Evolutionary conservation across 1,140 invertebrate species (phyloP).

Genomic region (Calycopis cecrops): DNA sequence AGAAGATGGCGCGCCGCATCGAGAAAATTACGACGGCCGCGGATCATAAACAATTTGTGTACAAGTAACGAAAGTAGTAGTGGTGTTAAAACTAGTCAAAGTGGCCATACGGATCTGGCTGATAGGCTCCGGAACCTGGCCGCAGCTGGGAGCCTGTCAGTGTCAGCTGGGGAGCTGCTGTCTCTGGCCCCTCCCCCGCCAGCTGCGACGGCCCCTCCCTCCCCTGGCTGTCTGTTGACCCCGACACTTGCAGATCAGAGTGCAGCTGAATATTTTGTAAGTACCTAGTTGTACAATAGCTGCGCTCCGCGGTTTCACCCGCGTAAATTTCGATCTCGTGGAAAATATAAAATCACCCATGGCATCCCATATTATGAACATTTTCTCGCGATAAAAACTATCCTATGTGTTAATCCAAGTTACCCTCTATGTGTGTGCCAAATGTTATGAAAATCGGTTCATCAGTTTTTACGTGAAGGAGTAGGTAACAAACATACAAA

Average conservation of each 20-base stretch:
- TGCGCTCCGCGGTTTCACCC: no score
- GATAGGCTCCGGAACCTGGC: conserved; percentile 72
- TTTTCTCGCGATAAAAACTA: no score
- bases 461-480: no score
- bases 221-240: conserved; percentile 58
- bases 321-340: no score
- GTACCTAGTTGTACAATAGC: conserved; percentile 32
- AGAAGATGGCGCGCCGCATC: conserved; percentile 60
- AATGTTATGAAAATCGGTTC: no score
- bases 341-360: no score
- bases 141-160: conserved; percentile 72
- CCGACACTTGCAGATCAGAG: conserved; percentile 61
- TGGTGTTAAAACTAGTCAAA: conserved; percentile 38
- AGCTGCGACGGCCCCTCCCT: conserved; percentile 61
- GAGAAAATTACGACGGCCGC: conserved; percentile 48
- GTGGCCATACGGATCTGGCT: conserved; percentile 57
- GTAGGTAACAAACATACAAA: no score
- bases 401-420: no score
- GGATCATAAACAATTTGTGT: conserved; percentile 65
- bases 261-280: conserved; percentile 64
- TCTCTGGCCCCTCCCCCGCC: conserved; percentile 72
- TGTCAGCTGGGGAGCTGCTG: conserved; percentile 62
- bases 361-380: no score
- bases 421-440: no score
- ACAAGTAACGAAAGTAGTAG: conserved; percentile 47